Evolutionary conservation across 2,113 vertebrate species (phyloP).

Genomic region (Antechinus stuartii): DNA sequence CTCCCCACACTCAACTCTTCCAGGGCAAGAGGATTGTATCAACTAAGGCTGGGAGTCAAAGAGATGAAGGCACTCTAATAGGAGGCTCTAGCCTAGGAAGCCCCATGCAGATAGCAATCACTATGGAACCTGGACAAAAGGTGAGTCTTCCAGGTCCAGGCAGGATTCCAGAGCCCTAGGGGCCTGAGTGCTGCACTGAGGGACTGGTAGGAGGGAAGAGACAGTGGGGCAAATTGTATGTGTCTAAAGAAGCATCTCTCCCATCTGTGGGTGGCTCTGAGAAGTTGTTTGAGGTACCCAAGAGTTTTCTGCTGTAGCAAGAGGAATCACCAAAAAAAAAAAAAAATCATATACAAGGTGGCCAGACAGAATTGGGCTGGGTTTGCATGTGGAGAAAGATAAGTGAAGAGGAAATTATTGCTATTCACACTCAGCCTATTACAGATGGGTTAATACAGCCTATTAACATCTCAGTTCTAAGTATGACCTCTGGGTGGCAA

Average conservation of each 20-base stretch:
- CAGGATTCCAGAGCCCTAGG: neutral
- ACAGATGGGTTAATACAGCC: too few relatives aligned
- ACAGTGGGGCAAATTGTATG: neutral
- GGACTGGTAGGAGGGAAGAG: conserved; percentile 11
- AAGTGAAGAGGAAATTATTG: neutral
- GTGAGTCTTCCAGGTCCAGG: conserved; percentile 75
- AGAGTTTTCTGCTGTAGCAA: neutral
- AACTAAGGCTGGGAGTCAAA: conserved; percentile 70
- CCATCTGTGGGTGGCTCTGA: neutral
- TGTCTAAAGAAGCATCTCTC: neutral
- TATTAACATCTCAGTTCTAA: conserved; percentile 65
- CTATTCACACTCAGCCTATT: neutral
- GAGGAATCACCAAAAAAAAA: neutral
- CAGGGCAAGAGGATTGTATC: conserved; percentile 92
- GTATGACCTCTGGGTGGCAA: conserved; percentile 79
- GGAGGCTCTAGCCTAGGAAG: conserved; percentile 81
- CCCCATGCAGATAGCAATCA: conserved; percentile 82
- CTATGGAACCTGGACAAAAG: conserved; percentile 83
- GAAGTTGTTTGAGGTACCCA: neutral
- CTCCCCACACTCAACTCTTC: neutral
- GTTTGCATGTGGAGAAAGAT: neutral
- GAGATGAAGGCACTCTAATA: conserved; percentile 76
- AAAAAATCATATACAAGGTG: neutral
- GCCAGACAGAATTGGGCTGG: neutral
- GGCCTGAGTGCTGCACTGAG: neutral